Evolutionary conservation across 2,113 vertebrate species (phyloP), one percentile per base, ranked within the genome.

Genomic region (Neolamprologus tretocephalus): DNA sequence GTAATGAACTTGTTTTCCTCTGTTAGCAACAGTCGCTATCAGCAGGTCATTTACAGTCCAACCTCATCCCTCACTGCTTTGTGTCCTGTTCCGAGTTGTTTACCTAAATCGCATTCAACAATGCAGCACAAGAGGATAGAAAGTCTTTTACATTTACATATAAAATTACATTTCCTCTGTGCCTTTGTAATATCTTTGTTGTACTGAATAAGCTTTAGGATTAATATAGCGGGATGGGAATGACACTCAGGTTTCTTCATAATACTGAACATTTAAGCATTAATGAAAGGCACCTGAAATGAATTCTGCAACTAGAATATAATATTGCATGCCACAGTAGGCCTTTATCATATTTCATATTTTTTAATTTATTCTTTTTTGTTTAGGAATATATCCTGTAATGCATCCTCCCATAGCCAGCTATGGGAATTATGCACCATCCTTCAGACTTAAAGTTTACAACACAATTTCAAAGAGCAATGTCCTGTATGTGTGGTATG

Each of bases 1-100:
- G 61, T 89, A 92, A 92, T 92, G 90, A 90, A 84, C 83, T 83
- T 49, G 58, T 85, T 90, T 75, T 84, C 87, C 73, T 85, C 58
- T 66, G 31, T 33, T 42, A n/a, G 84, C 81, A 35, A 26, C 86
- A 71, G 49, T 87, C 73, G 9, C 73, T 81, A 45, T 87, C 85
- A 82, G 82, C 75, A 80, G 54, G 83, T 81, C 84, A 87, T 92
- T 92, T 88, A 78, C 68, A 89, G 86, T 85, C 80, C 73, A 83
- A 49, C 84, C 85, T 91, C 81, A 21, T 85, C 23, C 71, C 68
- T 78, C 4, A 11, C 83, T 80, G 53, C 45, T 19, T 61, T 68
- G 21, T n/a, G 7, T 17, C 57, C 73, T 58, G 13, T 78, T 86
- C 78, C 3, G 8, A 57, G 71, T 66, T 91, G 90, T 91, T 92